Base-by-base conservation (phyloP, 1,140 invertebrate species). In the Polyergus mexicanus region DNA sequence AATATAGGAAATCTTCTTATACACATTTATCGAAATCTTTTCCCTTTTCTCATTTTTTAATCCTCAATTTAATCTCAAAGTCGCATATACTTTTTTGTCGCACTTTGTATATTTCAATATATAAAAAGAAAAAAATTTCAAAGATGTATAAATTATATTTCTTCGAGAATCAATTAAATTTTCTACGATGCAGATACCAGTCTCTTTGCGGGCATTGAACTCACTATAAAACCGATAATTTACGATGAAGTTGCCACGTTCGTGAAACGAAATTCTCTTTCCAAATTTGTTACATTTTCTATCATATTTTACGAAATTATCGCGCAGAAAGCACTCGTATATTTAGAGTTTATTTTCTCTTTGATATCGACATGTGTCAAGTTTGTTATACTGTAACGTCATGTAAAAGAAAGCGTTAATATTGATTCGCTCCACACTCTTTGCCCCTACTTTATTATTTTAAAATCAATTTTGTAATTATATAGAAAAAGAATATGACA, bases 321-420 rank as follows among this genome's bases (percentile, higher is more conserved):
- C 10, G 3, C 7, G n/a, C 11, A 22, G 38, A 56, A 80, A 80
- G 22, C n/a, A 51, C 1, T 22, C 16, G 19, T 19, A 41, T 11
- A 10, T 19, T 25, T 22, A 22, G 51, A 72, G 25, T 44, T 35
- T 72, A 81, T 60, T 77, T 78, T 68, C 44, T n/a, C 8, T 16
- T 77, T 38, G 19, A 68, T 56, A 85, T 66, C 75, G 75, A 60
- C 60, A 85, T 51, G 38, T 51, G 58, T 84, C 60, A 85, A 56
- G 19, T 19, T 8, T 44, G 16, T 47, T n/a, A 28, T 13, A 47
- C 47, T 19, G 74, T 38, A 47, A 65, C 60, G 13, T 44, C 38
- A 3, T 5, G 63, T 77, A 58, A 68, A 54, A 74, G 22, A 11
- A 16, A 54, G 3, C 8, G 25, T 38, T 47, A 74, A 83, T 62